A percentile compares a stretch with the other conserved stretches of the same genome.
These are phyloP conservation scores for Hoplias malabaricus DNA, from an alignment of 2,113 vertebrate genomes.

Conservation along the genomic window DNA sequence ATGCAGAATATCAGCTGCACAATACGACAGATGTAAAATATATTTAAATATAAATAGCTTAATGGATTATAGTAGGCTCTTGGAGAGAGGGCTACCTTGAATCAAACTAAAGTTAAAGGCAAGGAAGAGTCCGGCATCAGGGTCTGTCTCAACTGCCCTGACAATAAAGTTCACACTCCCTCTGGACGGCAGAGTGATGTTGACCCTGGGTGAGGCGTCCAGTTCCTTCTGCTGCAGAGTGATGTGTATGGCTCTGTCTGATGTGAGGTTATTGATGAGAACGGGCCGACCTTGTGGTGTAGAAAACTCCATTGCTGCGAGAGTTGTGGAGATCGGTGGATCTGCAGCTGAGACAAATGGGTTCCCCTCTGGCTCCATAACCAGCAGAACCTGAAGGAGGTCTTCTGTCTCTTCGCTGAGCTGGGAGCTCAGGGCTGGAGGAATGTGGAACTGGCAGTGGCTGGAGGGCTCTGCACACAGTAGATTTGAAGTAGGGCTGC, in stretches of 20 bases:
- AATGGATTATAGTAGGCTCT: too few species aligned
- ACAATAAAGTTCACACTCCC: conserved; percentile 68
- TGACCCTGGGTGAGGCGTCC: conserved; percentile 29
- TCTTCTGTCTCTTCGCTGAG: conserved; percentile 60
- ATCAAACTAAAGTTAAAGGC: conserved; percentile 66
- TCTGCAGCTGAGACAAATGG: conserved; percentile 57
- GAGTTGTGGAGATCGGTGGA: conserved; percentile 70
- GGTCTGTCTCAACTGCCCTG: conserved; percentile 51
- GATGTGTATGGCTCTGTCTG: conserved; percentile 67
- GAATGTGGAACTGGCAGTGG: conserved; percentile 67
- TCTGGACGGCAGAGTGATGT: conserved; percentile 48
- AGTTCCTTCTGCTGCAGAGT: conserved; percentile 58
- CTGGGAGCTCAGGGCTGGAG: conserved; percentile 55
- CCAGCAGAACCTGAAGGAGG: conserved; percentile 71
- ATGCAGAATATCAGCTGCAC: too few species aligned
- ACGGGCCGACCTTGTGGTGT: conserved; percentile 68
- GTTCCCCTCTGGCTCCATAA: conserved; percentile 56
- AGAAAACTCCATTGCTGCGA: conserved; percentile 76
- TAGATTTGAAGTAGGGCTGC: conserved; percentile 62
- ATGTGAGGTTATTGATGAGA: conserved; percentile 62
- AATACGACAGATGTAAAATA: too few species aligned
- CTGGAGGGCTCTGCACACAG: conserved; percentile 54
- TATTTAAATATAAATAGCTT: too few species aligned
- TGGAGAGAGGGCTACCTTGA: conserved; percentile 66
- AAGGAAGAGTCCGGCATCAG: conserved; percentile 71